phyloP scores from a whole-genome alignment of 1,140 invertebrate species.

The Amyelois transitella region DNA sequence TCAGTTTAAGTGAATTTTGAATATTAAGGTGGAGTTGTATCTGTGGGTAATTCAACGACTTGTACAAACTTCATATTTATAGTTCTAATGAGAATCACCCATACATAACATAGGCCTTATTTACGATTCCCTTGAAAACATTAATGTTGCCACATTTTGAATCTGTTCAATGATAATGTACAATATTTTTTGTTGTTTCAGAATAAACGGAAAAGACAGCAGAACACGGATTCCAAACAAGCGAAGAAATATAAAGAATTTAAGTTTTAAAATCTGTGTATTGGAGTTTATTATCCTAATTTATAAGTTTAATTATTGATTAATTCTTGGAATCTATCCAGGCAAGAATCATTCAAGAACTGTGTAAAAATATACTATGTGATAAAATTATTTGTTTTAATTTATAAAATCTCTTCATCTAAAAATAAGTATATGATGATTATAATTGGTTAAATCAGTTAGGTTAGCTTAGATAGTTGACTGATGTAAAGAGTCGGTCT shows the following conservation, averaged over 20 bases:
- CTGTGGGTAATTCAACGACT: no score
- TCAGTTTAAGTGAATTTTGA: no score
- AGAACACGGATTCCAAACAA: conserved; percentile 90
- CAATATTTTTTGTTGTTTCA: conserved; percentile 75
- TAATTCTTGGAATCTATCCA: neutral
- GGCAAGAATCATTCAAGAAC: neutral
- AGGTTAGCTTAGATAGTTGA: no score
- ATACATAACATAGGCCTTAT: no score
- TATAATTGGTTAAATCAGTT: no score
- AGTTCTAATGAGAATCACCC: no score
- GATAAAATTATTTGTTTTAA: neutral
- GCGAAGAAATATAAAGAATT: conserved; percentile 99
- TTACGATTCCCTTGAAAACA: neutral
- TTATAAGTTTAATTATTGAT: conserved; percentile 11
- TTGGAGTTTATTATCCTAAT: neutral
- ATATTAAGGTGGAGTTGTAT: no score
- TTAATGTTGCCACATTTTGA: neutral
- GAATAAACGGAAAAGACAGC: conserved; percentile 94
- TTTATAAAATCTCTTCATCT: neutral
- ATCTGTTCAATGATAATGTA: neutral
- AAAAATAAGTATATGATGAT: neutral
- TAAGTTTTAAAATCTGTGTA: conserved; percentile 85
- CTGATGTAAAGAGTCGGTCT: no score
- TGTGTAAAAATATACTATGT: neutral
- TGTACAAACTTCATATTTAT: no score